phyloP scores from a whole-genome alignment of 2,888 invertebrate species.

The Bimastos eiseni region DNA sequence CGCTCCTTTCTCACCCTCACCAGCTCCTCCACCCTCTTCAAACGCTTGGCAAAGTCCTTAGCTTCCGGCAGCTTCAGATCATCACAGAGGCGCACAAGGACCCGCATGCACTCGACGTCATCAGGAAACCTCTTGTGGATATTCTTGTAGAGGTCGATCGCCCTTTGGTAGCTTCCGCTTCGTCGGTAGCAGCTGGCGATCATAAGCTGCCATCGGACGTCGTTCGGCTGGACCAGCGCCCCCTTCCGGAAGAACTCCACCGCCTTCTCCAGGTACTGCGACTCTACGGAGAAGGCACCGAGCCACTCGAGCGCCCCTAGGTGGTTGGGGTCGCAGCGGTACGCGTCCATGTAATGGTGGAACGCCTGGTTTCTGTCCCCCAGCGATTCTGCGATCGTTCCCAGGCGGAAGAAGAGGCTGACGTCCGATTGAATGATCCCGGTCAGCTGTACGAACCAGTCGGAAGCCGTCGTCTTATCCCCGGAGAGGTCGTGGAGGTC shows the following conservation, averaged over 20 bases:
- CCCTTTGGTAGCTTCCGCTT: conserved; percentile 82
- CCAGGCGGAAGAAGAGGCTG: not conserved
- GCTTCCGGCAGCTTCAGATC: conserved; percentile 89
- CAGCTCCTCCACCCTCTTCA: conserved; percentile 73
- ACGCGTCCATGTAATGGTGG: conserved; percentile 25
- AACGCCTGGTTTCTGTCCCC: conserved; percentile 25
- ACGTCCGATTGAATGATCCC: conserved; percentile 18
- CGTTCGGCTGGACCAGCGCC: conserved; percentile 56
- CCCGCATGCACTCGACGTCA: conserved; percentile 77
- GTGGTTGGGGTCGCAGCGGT: conserved; percentile 71
- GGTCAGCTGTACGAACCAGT: conserved; percentile 20
- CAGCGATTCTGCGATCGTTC: not conserved
- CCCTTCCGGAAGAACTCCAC: conserved; percentile 68
- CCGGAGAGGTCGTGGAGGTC: conserved; percentile 42
- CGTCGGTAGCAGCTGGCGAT: conserved; percentile 82
- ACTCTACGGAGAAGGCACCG: conserved; percentile 84
- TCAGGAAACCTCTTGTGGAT: conserved; percentile 89
- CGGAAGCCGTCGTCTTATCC: not conserved
- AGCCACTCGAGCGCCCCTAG: conserved; percentile 83
- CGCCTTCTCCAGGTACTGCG: conserved; percentile 86
- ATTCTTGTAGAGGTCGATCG: conserved; percentile 79
- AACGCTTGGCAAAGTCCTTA: conserved; percentile 79
- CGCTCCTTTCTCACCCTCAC: not conserved
- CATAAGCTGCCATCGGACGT: conserved; percentile 75
- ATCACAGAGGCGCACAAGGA: conserved; percentile 82